phyloP scores from a whole-genome alignment of 2,113 vertebrate genomes.

The Nerophis ophidion region DNA sequence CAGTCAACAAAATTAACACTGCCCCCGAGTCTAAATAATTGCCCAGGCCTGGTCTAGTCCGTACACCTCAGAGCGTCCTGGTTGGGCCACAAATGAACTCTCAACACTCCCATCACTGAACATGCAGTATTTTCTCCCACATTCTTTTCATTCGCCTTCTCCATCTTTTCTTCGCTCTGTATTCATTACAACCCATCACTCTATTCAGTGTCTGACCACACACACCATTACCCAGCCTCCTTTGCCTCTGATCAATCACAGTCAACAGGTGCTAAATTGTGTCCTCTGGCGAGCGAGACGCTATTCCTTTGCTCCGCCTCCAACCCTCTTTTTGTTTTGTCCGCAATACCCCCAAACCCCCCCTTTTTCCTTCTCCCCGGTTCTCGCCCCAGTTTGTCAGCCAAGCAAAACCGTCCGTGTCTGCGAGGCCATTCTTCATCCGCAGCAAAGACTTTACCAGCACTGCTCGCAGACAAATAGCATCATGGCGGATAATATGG shows the following conservation, averaged over 20 bases:
- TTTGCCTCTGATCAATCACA: constrained; percentile 56
- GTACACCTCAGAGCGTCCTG: constrained; percentile 22
- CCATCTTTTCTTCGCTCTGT: constrained; percentile 26
- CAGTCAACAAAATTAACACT: too few species aligned
- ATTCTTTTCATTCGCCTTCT: constrained; percentile 22
- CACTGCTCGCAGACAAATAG: constrained; percentile 62
- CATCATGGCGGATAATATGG: constrained; percentile 61
- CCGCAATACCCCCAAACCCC: neutral
- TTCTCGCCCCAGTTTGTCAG: constrained; percentile 72
- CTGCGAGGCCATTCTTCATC: constrained; percentile 63
- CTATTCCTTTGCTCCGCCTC: constrained; percentile 12
- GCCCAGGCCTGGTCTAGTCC: too few species aligned
- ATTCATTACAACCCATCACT: constrained; percentile 45
- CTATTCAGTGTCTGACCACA: constrained; percentile 39
- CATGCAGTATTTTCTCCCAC: constrained; percentile 52
- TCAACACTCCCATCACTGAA: constrained; percentile 60
- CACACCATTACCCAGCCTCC: constrained; percentile 41
- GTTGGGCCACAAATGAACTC: constrained; percentile 64
- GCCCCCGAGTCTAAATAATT: too few species aligned
- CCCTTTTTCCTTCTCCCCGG: constrained; percentile 34
- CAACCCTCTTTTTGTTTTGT: constrained; percentile 8
- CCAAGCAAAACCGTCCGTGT: constrained; percentile 67
- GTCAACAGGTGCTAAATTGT: constrained; percentile 63
- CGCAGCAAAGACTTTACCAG: constrained; percentile 29
- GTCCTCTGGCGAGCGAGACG: constrained; percentile 36